phyloP scores from a whole-genome alignment of 2,888 invertebrate species.

The Unio delphinus region DNA sequence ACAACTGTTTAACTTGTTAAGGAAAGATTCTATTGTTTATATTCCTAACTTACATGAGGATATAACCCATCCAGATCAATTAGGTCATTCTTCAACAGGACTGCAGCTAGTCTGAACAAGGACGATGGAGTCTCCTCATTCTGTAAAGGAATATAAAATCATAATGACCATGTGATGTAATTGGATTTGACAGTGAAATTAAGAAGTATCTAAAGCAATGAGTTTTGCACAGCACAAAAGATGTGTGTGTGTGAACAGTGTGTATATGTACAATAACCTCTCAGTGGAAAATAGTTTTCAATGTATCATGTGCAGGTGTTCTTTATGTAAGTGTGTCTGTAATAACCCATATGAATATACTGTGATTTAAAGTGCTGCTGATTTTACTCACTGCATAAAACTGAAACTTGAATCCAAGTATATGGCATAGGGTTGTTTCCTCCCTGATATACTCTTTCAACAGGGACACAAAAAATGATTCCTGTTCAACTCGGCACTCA shows the following conservation, averaged over 20 bases:
- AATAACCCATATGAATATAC: no score
- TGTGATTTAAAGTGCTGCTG: background rate
- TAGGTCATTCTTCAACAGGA: constrained; percentile 89
- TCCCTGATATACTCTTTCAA: constrained; percentile 91
- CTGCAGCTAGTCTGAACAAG: constrained; percentile 89
- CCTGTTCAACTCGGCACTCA: constrained; percentile 78
- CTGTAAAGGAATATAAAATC: constrained; percentile 15
- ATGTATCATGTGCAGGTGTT: no score
- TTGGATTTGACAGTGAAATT: no score
- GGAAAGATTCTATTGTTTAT: background rate
- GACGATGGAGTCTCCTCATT: constrained; percentile 81
- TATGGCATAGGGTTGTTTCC: constrained; percentile 89
- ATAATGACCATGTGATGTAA: no score
- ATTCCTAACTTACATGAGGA: constrained; percentile 81
- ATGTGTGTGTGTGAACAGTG: no score
- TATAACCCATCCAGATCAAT: constrained; percentile 91
- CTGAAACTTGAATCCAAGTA: constrained; percentile 92
- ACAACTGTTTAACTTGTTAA: background rate
- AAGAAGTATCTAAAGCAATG: no score
- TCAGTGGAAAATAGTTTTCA: no score
- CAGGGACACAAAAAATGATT: constrained; percentile 87
- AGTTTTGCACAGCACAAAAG: no score
- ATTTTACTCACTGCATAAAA: constrained; percentile 73
- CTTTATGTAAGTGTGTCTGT: no score
- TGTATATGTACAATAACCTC: no score